phyloP scores from a whole-genome alignment of 2,888 invertebrate genomes.

The Epiblema foenella region DNA sequence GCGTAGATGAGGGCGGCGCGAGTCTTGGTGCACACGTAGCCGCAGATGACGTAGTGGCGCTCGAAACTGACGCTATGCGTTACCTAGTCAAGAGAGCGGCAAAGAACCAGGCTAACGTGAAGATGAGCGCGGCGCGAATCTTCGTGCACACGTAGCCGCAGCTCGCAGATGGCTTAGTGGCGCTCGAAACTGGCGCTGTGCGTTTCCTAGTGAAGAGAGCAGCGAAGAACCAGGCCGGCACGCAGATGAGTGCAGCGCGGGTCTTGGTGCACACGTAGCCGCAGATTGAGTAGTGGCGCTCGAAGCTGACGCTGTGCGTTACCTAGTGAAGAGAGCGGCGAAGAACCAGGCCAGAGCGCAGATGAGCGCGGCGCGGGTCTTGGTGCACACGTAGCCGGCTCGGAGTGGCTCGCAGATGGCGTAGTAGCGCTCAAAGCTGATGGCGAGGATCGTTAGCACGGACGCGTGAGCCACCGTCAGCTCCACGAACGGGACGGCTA shows the following conservation, averaged over 20 bases:
- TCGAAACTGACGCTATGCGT: conserved; percentile 91
- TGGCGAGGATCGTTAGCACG: conserved; percentile 95
- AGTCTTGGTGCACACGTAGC: conserved; percentile 95
- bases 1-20: conserved; percentile 92
- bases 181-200: conserved; percentile 90
- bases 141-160: conserved; percentile 95
- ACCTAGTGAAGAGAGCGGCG: conserved; percentile 95
- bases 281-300: conserved; percentile 95
- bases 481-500: conserved; percentile 96
- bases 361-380: conserved; percentile 92
- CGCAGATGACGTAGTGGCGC: conserved; percentile 89
- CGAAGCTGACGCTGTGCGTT: conserved; percentile 89
- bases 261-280: conserved; percentile 96
- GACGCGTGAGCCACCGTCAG: conserved; percentile 96
- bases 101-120: conserved; percentile 92
- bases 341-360: conserved; percentile 93
- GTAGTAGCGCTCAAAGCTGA: conserved; percentile 95
- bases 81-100: conserved; percentile 95
- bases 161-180: conserved; percentile 97
- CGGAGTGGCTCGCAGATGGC: conserved; percentile 96
- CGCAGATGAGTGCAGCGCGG: conserved; percentile 91
- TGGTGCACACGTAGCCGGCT: conserved; percentile 95
- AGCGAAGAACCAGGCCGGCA: conserved; percentile 93
- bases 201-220: conserved; percentile 93
- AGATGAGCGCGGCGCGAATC: conserved; percentile 92